Percentiles rank a stretch among this genome's conserved stretches.
Conservation (phyloP, 2,113 vertebrate species). For the Anolis sagrei region DNA sequence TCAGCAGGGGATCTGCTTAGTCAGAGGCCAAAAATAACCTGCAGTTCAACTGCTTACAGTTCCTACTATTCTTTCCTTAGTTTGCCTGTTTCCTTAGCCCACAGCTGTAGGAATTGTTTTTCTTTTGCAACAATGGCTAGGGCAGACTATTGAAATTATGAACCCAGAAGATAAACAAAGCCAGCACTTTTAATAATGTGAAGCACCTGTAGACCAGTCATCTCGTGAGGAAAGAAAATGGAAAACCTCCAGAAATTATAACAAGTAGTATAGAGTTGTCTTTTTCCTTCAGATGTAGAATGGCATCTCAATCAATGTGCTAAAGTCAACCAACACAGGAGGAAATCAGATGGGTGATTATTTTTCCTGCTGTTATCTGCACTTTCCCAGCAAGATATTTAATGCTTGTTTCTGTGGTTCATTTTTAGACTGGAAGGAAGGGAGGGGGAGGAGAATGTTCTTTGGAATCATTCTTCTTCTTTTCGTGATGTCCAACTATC, state of each 20-base stretch:
- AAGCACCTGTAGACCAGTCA: not conserved
- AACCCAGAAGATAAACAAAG: not conserved
- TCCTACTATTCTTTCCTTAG: not conserved
- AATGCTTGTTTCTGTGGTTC: no score
- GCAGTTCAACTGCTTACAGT: not conserved
- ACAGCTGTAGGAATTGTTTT: constrained; percentile 22
- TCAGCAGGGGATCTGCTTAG: constrained; percentile 7
- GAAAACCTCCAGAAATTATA: not conserved
- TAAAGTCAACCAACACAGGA: not conserved
- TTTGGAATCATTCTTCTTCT: no score
- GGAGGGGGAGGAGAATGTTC: no score
- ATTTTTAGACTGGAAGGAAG: no score
- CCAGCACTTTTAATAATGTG: constrained; percentile 1
- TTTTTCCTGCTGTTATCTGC: no score
- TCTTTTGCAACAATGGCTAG: constrained; percentile 12
- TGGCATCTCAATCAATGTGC: not conserved
- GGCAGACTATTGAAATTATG: constrained; percentile 11
- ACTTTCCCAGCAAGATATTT: no score
- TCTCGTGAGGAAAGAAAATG: not conserved
- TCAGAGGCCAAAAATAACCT: not conserved
- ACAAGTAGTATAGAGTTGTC: not conserved
- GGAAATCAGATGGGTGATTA: not conserved
- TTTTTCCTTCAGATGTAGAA: not conserved
- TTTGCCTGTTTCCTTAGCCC: constrained; percentile 17
- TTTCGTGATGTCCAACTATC: no score